Percentiles rank a stretch among this genome's conserved stretches.
phyloP scores from a whole-genome alignment of 2,113 vertebrate genomes.

The Corythornis cristatus region DNA sequence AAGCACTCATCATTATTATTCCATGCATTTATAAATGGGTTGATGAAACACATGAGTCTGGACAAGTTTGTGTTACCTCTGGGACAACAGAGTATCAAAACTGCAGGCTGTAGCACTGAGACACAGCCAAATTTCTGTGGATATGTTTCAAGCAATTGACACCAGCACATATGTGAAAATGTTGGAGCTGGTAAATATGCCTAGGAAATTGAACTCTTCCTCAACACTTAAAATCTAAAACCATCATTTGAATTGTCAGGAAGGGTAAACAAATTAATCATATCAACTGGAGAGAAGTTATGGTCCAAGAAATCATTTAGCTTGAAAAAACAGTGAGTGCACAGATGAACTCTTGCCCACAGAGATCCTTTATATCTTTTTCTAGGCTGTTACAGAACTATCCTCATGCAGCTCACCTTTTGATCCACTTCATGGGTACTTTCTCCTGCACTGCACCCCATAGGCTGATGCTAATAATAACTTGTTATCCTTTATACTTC shows the following conservation, averaged over 20 bases:
- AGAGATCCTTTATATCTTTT: too few species aligned
- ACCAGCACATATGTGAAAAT: background rate
- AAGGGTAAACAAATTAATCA: background rate
- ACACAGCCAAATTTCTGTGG: background rate
- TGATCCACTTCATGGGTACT: background rate
- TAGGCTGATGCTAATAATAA: background rate
- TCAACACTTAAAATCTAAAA: background rate
- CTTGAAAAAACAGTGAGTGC: background rate
- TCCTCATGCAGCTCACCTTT: background rate
- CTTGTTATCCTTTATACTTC: background rate
- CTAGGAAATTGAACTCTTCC: background rate
- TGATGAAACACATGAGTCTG: background rate
- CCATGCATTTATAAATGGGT: rapidly evolving
- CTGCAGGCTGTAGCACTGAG: background rate
- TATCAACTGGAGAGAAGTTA: background rate
- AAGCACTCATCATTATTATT: background rate
- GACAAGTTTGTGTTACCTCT: background rate
- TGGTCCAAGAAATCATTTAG: background rate
- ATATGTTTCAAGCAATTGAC: background rate
- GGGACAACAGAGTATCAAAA: background rate
- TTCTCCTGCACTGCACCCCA: background rate
- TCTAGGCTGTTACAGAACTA: background rate
- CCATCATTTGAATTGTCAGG: rapidly evolving
- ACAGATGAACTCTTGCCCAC: background rate
- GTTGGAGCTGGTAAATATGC: background rate